Evolutionary conservation across 2,797 vertebrate species (phyloP).

Genomic region (Eospalax fontanierii): DNA sequence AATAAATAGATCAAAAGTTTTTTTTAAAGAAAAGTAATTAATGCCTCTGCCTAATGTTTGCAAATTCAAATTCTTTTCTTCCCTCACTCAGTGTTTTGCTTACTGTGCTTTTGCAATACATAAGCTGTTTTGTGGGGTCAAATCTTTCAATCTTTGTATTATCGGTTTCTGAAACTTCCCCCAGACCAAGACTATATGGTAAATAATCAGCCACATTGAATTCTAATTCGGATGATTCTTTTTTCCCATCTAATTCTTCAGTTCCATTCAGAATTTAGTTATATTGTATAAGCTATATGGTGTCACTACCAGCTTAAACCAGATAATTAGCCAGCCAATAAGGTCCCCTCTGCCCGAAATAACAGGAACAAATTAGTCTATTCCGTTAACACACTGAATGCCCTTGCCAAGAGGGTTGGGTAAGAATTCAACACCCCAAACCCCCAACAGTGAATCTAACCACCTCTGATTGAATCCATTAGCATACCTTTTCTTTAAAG

Average conservation of each 20-base stretch:
- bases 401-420: background rate
- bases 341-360: background rate
- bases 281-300: background rate
- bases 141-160: background rate
- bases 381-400: background rate
- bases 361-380: background rate
- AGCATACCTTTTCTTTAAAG: background rate
- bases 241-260: constrained; percentile 32
- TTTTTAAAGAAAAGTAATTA: no score
- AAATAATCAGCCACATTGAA: background rate
- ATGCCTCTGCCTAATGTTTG: background rate
- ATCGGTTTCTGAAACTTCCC: constrained; percentile 24
- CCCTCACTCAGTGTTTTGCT: background rate
- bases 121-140: background rate
- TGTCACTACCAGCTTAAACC: background rate
- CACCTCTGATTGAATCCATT: background rate
- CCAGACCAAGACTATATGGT: constrained; percentile 19
- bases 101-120: background rate
- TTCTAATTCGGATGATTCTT: background rate
- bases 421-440: background rate
- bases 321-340: background rate
- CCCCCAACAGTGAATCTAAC: background rate
- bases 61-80: constrained; percentile 12
- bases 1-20: no score
- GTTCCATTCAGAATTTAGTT: constrained; percentile 32